A percentile compares a stretch with the other conserved stretches of the same genome.
phyloP scores from a whole-genome alignment of 1,140 invertebrate species.

The Rhopalosiphum maidis region DNA sequence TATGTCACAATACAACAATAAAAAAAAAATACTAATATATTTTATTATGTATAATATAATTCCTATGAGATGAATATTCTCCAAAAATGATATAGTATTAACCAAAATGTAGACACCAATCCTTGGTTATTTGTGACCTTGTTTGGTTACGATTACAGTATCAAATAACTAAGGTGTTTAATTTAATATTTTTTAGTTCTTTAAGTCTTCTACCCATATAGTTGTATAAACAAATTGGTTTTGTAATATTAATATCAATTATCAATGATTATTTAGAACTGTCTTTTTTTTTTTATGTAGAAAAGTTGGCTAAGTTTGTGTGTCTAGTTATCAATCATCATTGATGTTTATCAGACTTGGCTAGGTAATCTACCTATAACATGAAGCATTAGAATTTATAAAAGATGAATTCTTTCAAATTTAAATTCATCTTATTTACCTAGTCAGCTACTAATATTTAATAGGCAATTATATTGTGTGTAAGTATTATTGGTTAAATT shows the following conservation, averaged over 20 bases:
- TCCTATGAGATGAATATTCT: background rate
- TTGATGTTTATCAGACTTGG: background rate
- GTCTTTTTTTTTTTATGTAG: background rate
- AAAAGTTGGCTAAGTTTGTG: background rate
- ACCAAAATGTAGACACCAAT: background rate
- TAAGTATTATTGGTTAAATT: background rate
- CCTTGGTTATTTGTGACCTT: background rate
- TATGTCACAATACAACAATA: too few relatives aligned
- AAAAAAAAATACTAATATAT: background rate
- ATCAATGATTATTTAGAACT: background rate
- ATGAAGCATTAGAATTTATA: background rate
- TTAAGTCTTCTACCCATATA: background rate
- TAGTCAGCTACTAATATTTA: background rate
- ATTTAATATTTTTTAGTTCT: background rate
- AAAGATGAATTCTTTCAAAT: background rate
- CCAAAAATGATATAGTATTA: background rate
- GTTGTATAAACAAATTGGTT: background rate
- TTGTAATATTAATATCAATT: background rate
- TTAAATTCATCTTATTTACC: too few relatives aligned
- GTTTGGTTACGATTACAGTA: background rate
- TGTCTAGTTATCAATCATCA: background rate
- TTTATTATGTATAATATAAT: background rate
- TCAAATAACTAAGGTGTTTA: background rate
- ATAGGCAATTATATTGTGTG: background rate
- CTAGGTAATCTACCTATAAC: background rate